Percentiles rank a stretch among this genome's conserved stretches.
Evolutionary conservation across 2,113 vertebrate genomes (phyloP).

Genomic region (Lampris incognitus): DNA sequence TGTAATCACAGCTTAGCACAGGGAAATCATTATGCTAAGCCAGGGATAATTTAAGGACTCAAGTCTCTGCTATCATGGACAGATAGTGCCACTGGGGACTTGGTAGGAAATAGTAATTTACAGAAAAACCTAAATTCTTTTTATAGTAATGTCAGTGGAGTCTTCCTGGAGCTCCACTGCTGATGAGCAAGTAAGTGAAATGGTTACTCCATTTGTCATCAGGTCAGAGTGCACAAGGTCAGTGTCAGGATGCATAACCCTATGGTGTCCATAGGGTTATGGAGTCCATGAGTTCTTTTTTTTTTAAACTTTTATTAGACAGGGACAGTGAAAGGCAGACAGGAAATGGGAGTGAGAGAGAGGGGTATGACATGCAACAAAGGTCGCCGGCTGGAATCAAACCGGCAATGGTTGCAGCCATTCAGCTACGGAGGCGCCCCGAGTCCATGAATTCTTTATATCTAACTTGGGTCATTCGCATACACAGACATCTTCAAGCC

Average conservation of each 20-base stretch:
- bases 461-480: neutral
- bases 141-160: neutral
- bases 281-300: too few species aligned
- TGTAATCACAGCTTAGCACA: constrained; percentile 63
- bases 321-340: too few species aligned
- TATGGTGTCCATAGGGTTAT: neutral
- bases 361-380: too few species aligned
- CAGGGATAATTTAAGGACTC: constrained; percentile 54
- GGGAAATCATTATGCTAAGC: constrained; percentile 66
- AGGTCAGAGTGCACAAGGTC: constrained; percentile 18
- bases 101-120: constrained; percentile 64
- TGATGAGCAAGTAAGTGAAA: neutral
- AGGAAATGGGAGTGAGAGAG: too few species aligned
- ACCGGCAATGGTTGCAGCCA: too few species aligned
- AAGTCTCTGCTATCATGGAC: constrained; percentile 29
- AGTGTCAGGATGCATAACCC: neutral
- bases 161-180: neutral
- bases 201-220: neutral
- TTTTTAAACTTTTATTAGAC: too few species aligned
- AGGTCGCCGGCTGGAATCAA: neutral
- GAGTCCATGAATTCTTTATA: constrained; percentile 12
- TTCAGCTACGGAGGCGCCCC: too few species aligned
- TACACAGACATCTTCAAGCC: constrained; percentile 3
- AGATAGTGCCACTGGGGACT: constrained; percentile 51
- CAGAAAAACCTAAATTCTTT: constrained; percentile 26